A percentile compares a stretch with the other conserved stretches of the same genome.
Conservation (phyloP, 92 coral and sea anemone species). For the Siderastrea radians region DNA sequence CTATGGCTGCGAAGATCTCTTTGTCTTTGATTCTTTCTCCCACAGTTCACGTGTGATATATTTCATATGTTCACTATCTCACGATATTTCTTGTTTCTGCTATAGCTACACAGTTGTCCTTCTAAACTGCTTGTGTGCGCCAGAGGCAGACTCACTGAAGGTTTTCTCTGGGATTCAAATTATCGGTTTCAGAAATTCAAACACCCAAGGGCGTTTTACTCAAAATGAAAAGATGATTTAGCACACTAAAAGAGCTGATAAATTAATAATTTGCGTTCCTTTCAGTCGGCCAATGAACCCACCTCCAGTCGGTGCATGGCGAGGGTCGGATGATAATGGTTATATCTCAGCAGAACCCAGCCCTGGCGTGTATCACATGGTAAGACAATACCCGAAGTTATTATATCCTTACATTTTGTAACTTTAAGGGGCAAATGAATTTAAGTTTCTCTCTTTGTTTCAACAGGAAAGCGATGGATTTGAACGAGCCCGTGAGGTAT, state of each 20-base stretch:
- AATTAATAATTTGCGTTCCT: background rate
- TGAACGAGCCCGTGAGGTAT: slow-evolving; percentile 79
- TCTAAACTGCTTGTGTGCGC: too few relatives aligned
- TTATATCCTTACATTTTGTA: background rate
- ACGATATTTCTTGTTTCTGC: too few relatives aligned
- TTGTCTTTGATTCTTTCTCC: too few relatives aligned
- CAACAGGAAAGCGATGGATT: slow-evolving; percentile 80
- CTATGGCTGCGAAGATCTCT: too few relatives aligned
- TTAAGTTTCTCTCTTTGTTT: background rate
- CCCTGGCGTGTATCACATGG: slow-evolving; percentile 94
- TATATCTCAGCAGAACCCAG: slow-evolving; percentile 98
- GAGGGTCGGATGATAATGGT: slow-evolving; percentile 98
- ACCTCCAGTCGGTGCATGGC: slow-evolving; percentile 89
- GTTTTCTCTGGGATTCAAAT: too few relatives aligned
- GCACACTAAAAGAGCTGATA: background rate
- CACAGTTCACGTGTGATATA: too few relatives aligned
- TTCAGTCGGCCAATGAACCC: slow-evolving; percentile 95
- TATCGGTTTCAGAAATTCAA: too few relatives aligned
- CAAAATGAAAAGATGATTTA: too few relatives aligned
- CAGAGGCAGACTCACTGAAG: too few relatives aligned
- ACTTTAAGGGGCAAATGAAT: background rate
- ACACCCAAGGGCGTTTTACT: too few relatives aligned
- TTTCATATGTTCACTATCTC: too few relatives aligned
- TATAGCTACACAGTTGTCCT: too few relatives aligned
- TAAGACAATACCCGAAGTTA: slow-evolving; percentile 27